Evolutionary conservation across 2,113 vertebrate genomes (phyloP), one percentile per base, ranked within the genome.

Genomic region (Machaerirhynchus nigripectus): DNA sequence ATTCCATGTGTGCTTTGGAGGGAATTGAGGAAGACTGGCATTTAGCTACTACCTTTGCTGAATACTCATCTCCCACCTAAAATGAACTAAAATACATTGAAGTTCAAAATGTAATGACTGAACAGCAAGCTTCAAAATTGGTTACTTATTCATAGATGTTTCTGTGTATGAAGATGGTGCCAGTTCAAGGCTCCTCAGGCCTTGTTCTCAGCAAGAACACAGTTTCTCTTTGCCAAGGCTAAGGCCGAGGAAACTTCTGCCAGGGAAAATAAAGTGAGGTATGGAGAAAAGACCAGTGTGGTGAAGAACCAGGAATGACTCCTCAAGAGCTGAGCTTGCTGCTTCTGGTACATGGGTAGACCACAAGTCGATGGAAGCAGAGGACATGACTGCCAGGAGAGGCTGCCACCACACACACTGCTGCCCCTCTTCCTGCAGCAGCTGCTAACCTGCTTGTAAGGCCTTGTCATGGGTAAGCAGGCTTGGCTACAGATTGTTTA

Each of bases 241-340:
- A 83, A 84, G 31, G 7, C 30, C 0, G 2, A 82, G 42, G 28
- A 18, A 85, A 50, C 21, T 39, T 76, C 67, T 73, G 53, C 57
- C 68, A 77, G 59, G 17, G 59, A 95, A 89, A 92, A 92, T 49
- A 77, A 61, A 81, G 13, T 28, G 24, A 90, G 22, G n/a, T 39
- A 61, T 56, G 42, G 50, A 73, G 55, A 61, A 93, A 86, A 91
- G 76, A 65, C 46, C 46, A 23, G 1, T 84, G 80, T 59, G 73
- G 50, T 94, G 55, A 91, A 76, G 73, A 94, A 80, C 26, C 20
- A 93, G 22, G 35, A 71, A 91, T 42, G 73, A 78, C 22, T 89
- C 49, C 55, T 89, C 59, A 84, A 44, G 44, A 94, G 31, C 80
- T 86, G 80, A 80, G 33, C 70, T 95, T 82, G 44, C 35, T 90